phyloP scores from a whole-genome alignment of 2,113 vertebrate species.

The Podarcis cretensis region DNA sequence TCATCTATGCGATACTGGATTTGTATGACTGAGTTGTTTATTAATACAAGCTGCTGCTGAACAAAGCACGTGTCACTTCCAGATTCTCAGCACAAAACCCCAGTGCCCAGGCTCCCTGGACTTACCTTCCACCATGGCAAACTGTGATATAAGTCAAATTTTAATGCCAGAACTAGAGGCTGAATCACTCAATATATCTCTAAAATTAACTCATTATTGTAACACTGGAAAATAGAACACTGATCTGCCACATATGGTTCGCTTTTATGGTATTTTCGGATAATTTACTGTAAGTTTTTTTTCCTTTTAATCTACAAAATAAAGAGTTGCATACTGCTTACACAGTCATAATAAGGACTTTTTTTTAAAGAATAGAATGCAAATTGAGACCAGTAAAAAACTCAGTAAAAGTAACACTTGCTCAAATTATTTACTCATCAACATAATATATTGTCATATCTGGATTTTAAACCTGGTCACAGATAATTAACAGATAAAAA shows the following conservation, averaged over 20 bases:
- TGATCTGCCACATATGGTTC: slow-evolving; percentile 52
- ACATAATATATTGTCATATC: neutral
- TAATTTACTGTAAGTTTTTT: slow-evolving; percentile 53
- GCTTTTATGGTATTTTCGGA: slow-evolving; percentile 62
- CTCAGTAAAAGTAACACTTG: neutral
- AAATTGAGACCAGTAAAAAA: slow-evolving; percentile 3
- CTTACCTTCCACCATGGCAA: slow-evolving; percentile 47
- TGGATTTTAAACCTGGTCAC: neutral
- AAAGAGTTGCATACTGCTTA: slow-evolving; percentile 31
- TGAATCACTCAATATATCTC: slow-evolving; percentile 64
- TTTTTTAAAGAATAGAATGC: slow-evolving; percentile 26
- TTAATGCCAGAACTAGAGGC: slow-evolving; percentile 59
- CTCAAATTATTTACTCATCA: neutral
- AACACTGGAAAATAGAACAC: slow-evolving; percentile 67
- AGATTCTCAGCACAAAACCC: neutral
- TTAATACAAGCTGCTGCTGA: neutral
- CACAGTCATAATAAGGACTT: slow-evolving; percentile 12
- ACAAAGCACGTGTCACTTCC: neutral
- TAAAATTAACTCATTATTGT: slow-evolving; percentile 70
- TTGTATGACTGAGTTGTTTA: neutral
- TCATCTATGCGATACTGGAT: neutral
- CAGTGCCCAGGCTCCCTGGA: neutral
- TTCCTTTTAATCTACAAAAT: slow-evolving; percentile 48
- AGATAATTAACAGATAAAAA: neutral
- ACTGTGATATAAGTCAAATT: slow-evolving; percentile 60